Base-by-base conservation (phyloP, 30 jellyfish, hydroid and myxozoan species). In the Hydractinia symbiolongicarpus region DNA sequence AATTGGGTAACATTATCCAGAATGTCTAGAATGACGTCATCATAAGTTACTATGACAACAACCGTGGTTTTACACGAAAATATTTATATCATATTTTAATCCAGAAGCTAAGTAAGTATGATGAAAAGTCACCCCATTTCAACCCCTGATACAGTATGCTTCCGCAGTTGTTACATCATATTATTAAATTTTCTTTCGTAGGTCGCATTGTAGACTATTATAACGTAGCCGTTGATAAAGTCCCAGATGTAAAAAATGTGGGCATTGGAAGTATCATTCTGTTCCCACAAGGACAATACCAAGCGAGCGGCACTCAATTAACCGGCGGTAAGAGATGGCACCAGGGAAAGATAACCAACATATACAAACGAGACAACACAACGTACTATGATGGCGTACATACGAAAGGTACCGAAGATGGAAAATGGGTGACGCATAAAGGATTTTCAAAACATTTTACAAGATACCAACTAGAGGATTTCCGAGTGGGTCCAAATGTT, bases 291-390 rank as follows among this genome's bases (percentile, higher is more conserved):
- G 96, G 96, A 11, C 14, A 78, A 5, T 88, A 88, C 53, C 84
- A 86, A 5, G 79, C 85, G 76, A 57, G 79, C 15, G 61, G 51
- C 62, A 84, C 61, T 78, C 94, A 11, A 73, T 66, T 9, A 68
- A 76, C 53, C 73, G 90, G 88, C n/a, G 96, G 96, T 44, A 77
- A 68, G 50, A 83, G 96, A 21, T 88, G 96, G 96, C 96, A 88
- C 50, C 87, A 88, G 53, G 96, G 96, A 21, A 60, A 66, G 50
- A 81, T 88, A 4, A 82, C 93, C 9, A 85, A 53, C 13, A 64
- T 64, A 44, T 64, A 64, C 74, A 64, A 71, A 71, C 80, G 60
- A 71, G 50, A 71, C 52, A 58, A 58, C 8, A 15, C 17, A 30
- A 71, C 80, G 17, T 54, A 71, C 76, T 85, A 83, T 54, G 84